phyloP scores from a whole-genome alignment of 2,113 vertebrate genomes.

The Girardinichthys multiradiatus region DNA sequence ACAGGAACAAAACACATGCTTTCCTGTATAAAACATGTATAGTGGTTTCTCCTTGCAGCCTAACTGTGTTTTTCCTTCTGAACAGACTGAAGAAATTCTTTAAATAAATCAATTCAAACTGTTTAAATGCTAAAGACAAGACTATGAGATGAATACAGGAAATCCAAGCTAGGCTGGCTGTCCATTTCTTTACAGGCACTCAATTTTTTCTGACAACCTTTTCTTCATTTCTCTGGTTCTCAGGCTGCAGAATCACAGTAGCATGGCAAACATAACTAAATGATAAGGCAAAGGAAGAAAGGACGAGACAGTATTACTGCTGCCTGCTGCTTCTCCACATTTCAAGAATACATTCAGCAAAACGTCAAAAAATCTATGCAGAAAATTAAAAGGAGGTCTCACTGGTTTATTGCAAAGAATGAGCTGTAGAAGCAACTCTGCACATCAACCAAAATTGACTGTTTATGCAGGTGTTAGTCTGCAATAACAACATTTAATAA shows the following conservation, averaged over 20 bases:
- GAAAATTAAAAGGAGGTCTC: no score
- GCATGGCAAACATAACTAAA: neutral
- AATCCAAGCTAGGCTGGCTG: neutral
- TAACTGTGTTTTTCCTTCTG: neutral
- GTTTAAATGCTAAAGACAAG: neutral
- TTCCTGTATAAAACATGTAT: no score
- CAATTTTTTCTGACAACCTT: neutral
- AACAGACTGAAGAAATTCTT: neutral
- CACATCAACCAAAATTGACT: no score
- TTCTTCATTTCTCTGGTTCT: neutral
- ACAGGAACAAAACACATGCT: no score
- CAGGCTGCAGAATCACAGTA: neutral
- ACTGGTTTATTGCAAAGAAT: no score
- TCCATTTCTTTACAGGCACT: conserved; percentile 9
- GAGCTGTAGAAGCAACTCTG: no score
- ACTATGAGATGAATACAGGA: neutral
- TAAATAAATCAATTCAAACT: neutral
- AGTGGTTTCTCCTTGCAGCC: neutral
- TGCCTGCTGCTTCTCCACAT: no score
- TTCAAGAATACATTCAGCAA: no score
- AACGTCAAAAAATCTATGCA: no score
- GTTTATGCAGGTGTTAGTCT: neutral
- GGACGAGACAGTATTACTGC: neutral
- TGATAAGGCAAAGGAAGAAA: conserved; percentile 49
- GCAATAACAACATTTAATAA: neutral